A percentile compares a stretch with the other conserved stretches of the same genome.
These are phyloP conservation scores for Cryptophagus acutangulus DNA, from an alignment of 2,888 invertebrate genomes.

Conservation along the genomic window DNA sequence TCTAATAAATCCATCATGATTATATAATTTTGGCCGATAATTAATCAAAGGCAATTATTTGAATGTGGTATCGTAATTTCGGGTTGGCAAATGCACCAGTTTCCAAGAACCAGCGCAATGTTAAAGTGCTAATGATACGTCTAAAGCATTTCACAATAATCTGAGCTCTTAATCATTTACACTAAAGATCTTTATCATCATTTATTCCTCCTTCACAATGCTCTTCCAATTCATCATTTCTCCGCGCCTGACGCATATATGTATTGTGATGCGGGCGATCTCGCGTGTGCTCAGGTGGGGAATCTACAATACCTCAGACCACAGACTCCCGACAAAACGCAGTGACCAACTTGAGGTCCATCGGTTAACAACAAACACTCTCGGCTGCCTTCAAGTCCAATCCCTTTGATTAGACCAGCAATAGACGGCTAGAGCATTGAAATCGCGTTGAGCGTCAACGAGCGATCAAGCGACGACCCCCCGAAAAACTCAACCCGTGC, in stretches of 20 bases:
- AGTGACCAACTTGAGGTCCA: constrained; percentile 41
- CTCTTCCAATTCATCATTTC: constrained; percentile 42
- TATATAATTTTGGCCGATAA: too few relatives aligned
- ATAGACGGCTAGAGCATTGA: too few relatives aligned
- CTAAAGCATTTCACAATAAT: constrained; percentile 35
- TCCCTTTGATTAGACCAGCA: too few relatives aligned
- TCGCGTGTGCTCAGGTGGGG: constrained; percentile 31
- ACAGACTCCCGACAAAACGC: constrained; percentile 31
- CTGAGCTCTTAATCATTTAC: constrained; percentile 38
- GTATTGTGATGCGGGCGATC: constrained; percentile 37
- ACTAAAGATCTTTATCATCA: constrained; percentile 38
- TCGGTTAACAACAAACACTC: constrained; percentile 28
- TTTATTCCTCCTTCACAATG: constrained; percentile 41
- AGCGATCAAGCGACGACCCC: constrained; percentile 20
- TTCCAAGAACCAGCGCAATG: constrained; percentile 10
- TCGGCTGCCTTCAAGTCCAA: constrained; percentile 1
- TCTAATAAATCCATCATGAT: too few relatives aligned
- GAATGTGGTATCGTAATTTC: too few relatives aligned
- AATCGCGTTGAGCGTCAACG: constrained; percentile 23
- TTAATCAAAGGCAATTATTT: too few relatives aligned
- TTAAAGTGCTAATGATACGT: constrained; percentile 33
- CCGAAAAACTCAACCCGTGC: constrained; percentile 7
- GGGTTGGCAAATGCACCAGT: too few relatives aligned
- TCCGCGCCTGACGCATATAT: constrained; percentile 36
- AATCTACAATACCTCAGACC: constrained; percentile 25